A percentile compares a stretch with the other conserved stretches of the same genome.
Conservation (phyloP, 2,888 invertebrate species). For the Parnassius orleans region DNA sequence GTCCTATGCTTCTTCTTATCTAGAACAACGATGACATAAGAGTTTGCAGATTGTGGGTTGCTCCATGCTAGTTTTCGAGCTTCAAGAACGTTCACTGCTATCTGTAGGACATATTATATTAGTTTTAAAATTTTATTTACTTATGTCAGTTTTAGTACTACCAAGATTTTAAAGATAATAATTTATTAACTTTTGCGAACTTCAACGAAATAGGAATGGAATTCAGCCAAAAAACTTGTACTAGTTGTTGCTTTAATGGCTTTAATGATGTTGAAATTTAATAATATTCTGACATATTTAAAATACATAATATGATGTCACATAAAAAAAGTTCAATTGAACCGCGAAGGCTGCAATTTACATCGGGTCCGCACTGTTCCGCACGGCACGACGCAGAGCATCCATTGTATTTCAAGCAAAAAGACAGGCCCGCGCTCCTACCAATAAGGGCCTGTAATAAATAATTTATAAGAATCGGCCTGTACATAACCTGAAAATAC, state of each 20-base stretch:
- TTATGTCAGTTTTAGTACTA: no score
- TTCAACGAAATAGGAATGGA: neutral
- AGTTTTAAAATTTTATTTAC: no score
- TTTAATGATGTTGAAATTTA: no score
- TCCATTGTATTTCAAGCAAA: conserved; percentile 45
- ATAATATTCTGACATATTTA: conserved; percentile 13
- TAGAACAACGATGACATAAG: conserved; percentile 83
- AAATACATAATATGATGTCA: conserved; percentile 29
- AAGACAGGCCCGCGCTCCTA: conserved; percentile 39
- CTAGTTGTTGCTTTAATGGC: no score
- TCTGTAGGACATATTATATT: conserved; percentile 47
- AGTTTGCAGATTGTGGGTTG: conserved; percentile 77
- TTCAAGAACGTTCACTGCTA: conserved; percentile 85
- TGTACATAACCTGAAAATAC: conserved; percentile 65
- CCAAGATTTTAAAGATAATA: no score
- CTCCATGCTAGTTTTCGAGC: conserved; percentile 79
- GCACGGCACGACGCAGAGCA: conserved; percentile 32
- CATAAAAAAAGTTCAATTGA: conserved; percentile 40
- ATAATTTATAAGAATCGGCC: conserved; percentile 45
- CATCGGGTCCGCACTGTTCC: conserved; percentile 35
- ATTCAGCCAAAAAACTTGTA: neutral
- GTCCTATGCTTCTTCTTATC: conserved; percentile 83
- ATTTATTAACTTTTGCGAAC: conserved; percentile 1
- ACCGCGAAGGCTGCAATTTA: conserved; percentile 37
- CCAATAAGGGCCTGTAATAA: conserved; percentile 43